Percentiles rank a stretch among this genome's conserved stretches.
Evolutionary conservation across 1,140 invertebrate genomes (phyloP).

Genomic region (Agrypnia vestita): DNA sequence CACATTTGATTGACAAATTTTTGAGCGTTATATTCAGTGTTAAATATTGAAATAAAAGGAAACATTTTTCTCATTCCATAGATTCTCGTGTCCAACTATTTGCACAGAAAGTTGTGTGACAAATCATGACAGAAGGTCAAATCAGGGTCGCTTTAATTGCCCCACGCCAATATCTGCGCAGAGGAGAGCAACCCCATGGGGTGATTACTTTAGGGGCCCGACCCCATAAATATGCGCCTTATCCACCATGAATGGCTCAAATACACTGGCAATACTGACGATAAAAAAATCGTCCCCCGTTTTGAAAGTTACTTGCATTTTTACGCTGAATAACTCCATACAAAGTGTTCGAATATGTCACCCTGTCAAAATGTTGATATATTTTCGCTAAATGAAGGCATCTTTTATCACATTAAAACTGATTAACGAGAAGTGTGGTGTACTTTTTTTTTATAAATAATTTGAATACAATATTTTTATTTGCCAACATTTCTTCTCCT

Average conservation of each 20-base stretch:
- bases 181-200: constrained; percentile 27
- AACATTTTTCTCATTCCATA: too few relatives aligned
- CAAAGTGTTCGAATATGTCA: constrained; percentile 52
- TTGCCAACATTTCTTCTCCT: too few relatives aligned
- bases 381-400: constrained; percentile 54
- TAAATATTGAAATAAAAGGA: too few relatives aligned
- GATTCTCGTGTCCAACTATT: constrained; percentile 27
- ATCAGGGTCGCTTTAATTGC: constrained; percentile 61
- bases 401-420: constrained; percentile 43
- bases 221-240: constrained; percentile 48
- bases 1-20: too few relatives aligned
- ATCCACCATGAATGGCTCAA: constrained; percentile 43
- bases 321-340: constrained; percentile 54
- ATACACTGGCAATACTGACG: constrained; percentile 44
- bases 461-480: too few relatives aligned
- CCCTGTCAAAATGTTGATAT: constrained; percentile 59
- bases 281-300: constrained; percentile 46
- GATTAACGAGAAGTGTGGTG: background rate
- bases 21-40: too few relatives aligned
- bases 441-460: too few relatives aligned
- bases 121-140: constrained; percentile 62
- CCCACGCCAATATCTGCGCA: constrained; percentile 52
- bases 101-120: constrained; percentile 56
- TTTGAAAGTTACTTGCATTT: constrained; percentile 51
- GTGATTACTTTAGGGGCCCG: constrained; percentile 41